These are phyloP conservation scores for Limanda limanda DNA, from an alignment of 2,113 vertebrate genomes.

Conservation along the genomic window DNA sequence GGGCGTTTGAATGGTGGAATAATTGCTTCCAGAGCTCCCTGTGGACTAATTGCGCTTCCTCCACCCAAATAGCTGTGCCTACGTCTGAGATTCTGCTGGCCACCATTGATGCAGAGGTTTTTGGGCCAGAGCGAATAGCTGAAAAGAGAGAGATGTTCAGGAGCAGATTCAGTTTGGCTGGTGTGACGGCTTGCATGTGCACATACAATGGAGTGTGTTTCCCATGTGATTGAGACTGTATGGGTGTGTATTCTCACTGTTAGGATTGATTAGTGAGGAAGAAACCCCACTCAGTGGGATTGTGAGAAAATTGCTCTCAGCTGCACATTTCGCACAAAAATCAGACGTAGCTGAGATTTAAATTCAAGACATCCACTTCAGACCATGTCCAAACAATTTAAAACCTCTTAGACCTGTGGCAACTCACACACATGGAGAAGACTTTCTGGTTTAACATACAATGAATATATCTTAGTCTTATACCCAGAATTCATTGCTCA, in stretches of 20 bases:
- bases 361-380: conserved; percentile 64
- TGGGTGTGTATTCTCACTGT: conserved; percentile 34
- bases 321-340: conserved; percentile 53
- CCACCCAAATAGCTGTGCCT: conserved; percentile 52
- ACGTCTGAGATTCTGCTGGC: conserved; percentile 66
- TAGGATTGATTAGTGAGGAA: conserved; percentile 52
- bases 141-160: conserved; percentile 48
- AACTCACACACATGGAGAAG: conserved; percentile 11
- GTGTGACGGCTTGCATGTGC: neutral
- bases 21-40: conserved; percentile 83
- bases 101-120: conserved; percentile 46
- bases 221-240: neutral
- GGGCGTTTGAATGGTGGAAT: conserved; percentile 66
- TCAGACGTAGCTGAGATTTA: conserved; percentile 46
- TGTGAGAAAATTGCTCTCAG: conserved; percentile 72
- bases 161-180: conserved; percentile 36
- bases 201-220: conserved; percentile 12
- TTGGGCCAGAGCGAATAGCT: conserved; percentile 42
- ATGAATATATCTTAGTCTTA: conserved; percentile 13
- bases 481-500: neutral
- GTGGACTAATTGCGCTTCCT: conserved; percentile 74
- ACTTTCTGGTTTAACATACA: conserved; percentile 26
- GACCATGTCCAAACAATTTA: conserved; percentile 32
- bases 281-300: conserved; percentile 56
- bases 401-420: conserved; percentile 11